phyloP scores from a whole-genome alignment of 2,113 vertebrate genomes.

The Motacilla alba region DNA sequence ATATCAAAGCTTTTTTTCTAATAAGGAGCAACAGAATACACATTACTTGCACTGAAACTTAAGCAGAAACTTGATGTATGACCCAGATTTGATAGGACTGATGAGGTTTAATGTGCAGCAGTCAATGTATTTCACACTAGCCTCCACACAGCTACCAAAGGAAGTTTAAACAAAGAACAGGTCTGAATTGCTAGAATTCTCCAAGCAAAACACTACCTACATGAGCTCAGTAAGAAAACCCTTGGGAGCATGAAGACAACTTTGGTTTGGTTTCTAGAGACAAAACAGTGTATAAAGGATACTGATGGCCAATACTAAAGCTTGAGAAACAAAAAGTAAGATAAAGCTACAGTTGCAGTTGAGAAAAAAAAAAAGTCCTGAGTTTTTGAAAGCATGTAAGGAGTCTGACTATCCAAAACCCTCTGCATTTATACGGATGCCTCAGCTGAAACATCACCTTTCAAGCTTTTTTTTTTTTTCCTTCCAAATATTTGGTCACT shows the following conservation, averaged over 20 bases:
- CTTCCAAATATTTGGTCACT: conserved; percentile 10
- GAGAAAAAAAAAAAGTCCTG: not conserved
- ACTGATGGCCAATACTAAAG: not conserved
- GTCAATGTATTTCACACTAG: not conserved
- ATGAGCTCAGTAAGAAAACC: not conserved
- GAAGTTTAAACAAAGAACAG: not conserved
- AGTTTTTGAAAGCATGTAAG: not conserved
- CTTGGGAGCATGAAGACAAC: not conserved
- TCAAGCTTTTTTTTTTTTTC: not conserved
- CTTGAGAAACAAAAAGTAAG: not conserved
- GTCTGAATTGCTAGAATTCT: not conserved
- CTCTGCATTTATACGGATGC: not conserved
- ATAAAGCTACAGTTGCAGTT: conserved; percentile 15
- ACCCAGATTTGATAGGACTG: not conserved
- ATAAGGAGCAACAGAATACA: not conserved
- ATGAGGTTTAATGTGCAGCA: not conserved
- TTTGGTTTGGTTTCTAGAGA: conserved; percentile 49
- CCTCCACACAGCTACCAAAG: not conserved
- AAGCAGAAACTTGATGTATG: not conserved
- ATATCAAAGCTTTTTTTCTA: not conserved
- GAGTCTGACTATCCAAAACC: not conserved
- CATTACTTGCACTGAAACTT: not conserved
- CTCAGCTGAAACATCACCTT: not conserved
- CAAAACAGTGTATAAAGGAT: not conserved
- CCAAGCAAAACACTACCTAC: not conserved